Conservation (phyloP, 2,113 vertebrate genomes). For the Crotalus viridis region DNA sequence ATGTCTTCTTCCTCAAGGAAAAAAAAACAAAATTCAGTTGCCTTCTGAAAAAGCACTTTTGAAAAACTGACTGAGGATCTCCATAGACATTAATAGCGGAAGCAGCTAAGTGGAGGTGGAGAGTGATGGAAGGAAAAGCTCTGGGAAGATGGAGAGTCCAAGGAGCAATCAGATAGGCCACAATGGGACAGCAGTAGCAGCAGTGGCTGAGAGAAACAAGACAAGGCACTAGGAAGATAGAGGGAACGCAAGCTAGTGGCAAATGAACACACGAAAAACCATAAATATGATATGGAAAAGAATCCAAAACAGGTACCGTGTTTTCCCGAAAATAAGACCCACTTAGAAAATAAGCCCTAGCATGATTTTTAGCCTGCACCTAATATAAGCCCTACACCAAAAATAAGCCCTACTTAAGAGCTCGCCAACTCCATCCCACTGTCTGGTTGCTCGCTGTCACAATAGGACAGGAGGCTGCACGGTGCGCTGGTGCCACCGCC, state of each 20-base stretch:
- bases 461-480: too few species aligned
- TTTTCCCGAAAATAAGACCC: too few species aligned
- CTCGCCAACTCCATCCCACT: too few species aligned
- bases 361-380: too few species aligned
- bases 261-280: neutral
- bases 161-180: neutral
- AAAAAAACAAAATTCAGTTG: neutral
- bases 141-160: neutral
- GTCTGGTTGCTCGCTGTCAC: too few species aligned
- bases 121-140: neutral
- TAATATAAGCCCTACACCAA: too few species aligned
- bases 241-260: neutral
- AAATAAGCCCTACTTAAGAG: too few species aligned
- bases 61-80: neutral
- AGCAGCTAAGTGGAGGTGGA: neutral
- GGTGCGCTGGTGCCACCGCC: too few species aligned
- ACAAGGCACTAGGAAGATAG: neutral
- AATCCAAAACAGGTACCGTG: too few species aligned
- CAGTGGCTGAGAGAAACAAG: neutral
- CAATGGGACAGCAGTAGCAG: neutral
- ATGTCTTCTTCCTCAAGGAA: neutral
- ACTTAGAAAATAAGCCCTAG: too few species aligned
- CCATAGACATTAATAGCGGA: neutral
- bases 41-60: neutral
- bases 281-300: neutral